Conservation (phyloP, 2,888 invertebrate species). For the Drosophila merina region DNA sequence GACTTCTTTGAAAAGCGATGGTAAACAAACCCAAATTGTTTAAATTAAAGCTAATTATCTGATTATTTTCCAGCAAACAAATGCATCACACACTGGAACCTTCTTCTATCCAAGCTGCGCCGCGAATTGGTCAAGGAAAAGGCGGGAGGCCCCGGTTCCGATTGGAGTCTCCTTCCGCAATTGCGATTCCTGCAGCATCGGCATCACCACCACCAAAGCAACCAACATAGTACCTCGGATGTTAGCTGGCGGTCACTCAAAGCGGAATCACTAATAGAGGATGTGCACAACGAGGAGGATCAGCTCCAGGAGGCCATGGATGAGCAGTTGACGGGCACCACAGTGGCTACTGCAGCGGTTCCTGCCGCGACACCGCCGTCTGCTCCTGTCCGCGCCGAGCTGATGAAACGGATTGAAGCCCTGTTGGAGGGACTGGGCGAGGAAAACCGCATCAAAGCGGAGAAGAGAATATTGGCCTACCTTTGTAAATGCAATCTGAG, state of each 20-base stretch:
- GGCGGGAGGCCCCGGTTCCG: conserved; percentile 40
- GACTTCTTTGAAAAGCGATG: conserved; percentile 67
- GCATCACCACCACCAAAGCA: conserved; percentile 43
- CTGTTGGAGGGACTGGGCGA: conserved; percentile 75
- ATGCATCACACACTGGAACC: conserved; percentile 76
- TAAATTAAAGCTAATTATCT: background rate
- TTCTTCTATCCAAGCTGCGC: conserved; percentile 65
- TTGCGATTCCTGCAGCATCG: conserved; percentile 64
- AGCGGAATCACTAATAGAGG: conserved; percentile 59
- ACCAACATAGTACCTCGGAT: conserved; percentile 6
- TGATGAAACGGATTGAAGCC: conserved; percentile 73
- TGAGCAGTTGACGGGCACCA: conserved; percentile 48
- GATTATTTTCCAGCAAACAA: conserved; percentile 50
- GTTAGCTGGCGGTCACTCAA: conserved; percentile 44
- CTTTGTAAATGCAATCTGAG: conserved; percentile 80
- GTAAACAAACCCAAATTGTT: conserved; percentile 46
- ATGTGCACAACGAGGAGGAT: conserved; percentile 71
- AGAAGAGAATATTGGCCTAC: conserved; percentile 77
- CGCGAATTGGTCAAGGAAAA: conserved; percentile 61
- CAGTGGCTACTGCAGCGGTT: background rate
- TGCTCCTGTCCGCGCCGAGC: conserved; percentile 34
- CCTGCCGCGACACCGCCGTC: background rate
- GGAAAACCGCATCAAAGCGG: conserved; percentile 76
- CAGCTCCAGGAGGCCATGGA: conserved; percentile 81
- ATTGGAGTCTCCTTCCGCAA: conserved; percentile 67